These are phyloP conservation scores for Netelia virgata DNA, from an alignment of 2,888 invertebrate species.

Conservation along the genomic window DNA sequence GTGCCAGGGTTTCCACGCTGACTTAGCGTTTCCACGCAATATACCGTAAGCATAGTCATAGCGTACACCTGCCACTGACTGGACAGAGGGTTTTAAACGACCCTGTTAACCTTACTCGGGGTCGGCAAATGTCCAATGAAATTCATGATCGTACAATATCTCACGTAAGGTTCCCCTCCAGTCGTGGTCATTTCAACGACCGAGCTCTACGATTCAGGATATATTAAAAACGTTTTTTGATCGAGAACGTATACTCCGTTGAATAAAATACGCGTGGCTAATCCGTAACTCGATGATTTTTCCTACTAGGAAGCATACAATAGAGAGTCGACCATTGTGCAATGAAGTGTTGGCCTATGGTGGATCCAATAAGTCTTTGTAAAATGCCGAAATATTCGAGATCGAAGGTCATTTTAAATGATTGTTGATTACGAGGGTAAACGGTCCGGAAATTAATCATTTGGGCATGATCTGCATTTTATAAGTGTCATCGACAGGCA, in stretches of 20 bases:
- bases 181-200: constrained; percentile 1
- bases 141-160: constrained; percentile 34
- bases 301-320: no score
- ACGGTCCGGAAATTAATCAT: not conserved
- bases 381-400: not conserved
- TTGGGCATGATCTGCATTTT: not conserved
- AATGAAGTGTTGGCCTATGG: no score
- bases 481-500: not conserved
- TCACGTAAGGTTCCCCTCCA: not conserved
- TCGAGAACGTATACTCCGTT: not conserved
- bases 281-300: no score
- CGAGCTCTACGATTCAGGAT: no score
- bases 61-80: constrained; percentile 43
- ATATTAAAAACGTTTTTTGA: not conserved
- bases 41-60: constrained; percentile 34
- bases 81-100: constrained; percentile 26
- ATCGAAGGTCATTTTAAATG: not conserved
- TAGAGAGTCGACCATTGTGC: no score
- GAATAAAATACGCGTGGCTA: no score
- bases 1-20: constrained; percentile 35
- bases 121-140: constrained; percentile 39
- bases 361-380: not conserved
- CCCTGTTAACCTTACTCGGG: constrained; percentile 3
- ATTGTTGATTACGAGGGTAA: not conserved
- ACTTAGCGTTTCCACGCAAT: constrained; percentile 55